phyloP scores from a whole-genome alignment of 2,797 vertebrate species.

The Rhodeus uyekii region DNA sequence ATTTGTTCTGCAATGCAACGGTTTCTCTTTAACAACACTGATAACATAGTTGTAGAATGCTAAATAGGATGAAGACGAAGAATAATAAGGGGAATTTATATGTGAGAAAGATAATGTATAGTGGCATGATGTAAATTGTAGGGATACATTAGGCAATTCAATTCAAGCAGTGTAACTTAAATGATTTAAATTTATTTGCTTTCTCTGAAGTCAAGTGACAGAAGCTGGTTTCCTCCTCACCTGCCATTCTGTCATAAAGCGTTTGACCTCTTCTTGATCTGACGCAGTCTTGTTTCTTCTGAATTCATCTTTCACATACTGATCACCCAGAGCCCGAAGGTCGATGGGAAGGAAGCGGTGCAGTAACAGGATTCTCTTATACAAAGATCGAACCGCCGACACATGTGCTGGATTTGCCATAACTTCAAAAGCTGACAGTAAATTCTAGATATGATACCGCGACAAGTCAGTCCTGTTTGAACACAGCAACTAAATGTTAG shows the following conservation, averaged over 20 bases:
- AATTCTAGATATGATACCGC: background rate
- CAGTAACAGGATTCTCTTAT: constrained; percentile 80
- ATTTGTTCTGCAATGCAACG: too few relatives aligned
- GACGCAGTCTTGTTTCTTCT: constrained; percentile 76
- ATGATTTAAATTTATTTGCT: background rate
- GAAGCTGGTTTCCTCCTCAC: constrained; percentile 68
- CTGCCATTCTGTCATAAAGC: constrained; percentile 86
- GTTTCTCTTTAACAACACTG: background rate
- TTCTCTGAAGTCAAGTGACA: background rate
- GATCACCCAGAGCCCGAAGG: constrained; percentile 81
- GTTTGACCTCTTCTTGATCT: constrained; percentile 67
- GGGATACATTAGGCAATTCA: background rate
- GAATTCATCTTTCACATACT: constrained; percentile 92
- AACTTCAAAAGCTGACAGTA: background rate
- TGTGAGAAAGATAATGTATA: constrained; percentile 21
- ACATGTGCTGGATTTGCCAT: constrained; percentile 72
- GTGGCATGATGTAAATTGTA: background rate
- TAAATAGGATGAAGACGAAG: background rate
- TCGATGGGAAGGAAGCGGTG: constrained; percentile 84
- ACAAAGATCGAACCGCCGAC: constrained; percentile 74
- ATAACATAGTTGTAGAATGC: background rate
- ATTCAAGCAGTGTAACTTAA: background rate
- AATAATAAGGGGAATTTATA: background rate
- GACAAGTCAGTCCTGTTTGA: background rate
- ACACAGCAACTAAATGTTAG: background rate